Conservation (phyloP, 35 echinoderm and acorn worm species). For the Stichopus chloronotus region DNA sequence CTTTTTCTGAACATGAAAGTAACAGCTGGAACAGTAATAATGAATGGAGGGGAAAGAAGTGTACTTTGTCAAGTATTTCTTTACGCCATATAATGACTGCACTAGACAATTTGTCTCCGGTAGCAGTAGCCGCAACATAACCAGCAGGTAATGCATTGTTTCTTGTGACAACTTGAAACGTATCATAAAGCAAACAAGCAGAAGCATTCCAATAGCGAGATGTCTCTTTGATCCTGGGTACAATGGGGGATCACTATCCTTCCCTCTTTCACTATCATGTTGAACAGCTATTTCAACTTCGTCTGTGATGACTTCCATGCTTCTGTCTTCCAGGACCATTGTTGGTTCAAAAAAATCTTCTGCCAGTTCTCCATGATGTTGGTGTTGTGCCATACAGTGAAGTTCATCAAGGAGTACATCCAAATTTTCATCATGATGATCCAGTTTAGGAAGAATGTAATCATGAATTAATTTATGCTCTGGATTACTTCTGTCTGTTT, state of each 20-base stretch:
- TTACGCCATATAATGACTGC: background rate
- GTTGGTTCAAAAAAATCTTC: background rate
- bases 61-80: background rate
- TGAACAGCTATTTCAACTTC: background rate
- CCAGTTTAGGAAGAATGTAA: too few relatives aligned
- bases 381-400: background rate
- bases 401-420: background rate
- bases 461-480: too few relatives aligned
- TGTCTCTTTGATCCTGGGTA: background rate
- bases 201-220: background rate
- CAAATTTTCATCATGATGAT: background rate
- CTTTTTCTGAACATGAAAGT: background rate
- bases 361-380: background rate
- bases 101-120: background rate
- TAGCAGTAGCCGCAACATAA: background rate
- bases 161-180: background rate
- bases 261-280: background rate
- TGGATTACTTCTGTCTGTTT: too few relatives aligned
- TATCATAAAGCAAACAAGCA: background rate
- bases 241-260: background rate
- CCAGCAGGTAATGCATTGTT: background rate
- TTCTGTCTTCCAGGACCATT: background rate
- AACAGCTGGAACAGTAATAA: conserved; percentile 12
- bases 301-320: background rate
- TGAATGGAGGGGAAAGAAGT: background rate